Percentiles rank a stretch among this genome's conserved stretches.
Evolutionary conservation across 2,113 vertebrate species (phyloP).

Genomic region (Calidris pugnax): DNA sequence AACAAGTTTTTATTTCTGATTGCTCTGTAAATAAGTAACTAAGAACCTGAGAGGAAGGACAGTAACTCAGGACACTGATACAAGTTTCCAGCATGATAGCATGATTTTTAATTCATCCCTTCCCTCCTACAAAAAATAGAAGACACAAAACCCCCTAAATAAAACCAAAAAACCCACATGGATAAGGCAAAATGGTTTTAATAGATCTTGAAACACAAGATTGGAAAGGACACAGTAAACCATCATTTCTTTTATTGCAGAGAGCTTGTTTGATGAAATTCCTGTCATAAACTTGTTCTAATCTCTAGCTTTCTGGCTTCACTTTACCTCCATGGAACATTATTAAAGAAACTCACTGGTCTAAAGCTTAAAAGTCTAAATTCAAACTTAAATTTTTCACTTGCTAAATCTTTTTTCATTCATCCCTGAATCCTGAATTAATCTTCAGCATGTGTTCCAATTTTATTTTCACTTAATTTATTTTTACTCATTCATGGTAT

Average conservation of each 20-base stretch:
- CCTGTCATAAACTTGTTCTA: not conserved
- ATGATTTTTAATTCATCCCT: not conserved
- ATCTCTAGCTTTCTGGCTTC: not conserved
- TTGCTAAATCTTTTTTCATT: not conserved
- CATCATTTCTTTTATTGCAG: not conserved
- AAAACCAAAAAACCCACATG: not conserved
- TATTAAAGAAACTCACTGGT: not conserved
- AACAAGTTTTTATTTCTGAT: not conserved
- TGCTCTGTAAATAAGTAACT: not conserved
- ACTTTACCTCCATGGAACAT: rapidly evolving
- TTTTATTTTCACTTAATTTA: not conserved
- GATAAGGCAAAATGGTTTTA: not conserved
- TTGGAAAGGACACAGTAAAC: not conserved
- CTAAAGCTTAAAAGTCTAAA: not conserved
- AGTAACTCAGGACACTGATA: not conserved
- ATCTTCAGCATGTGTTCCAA: not conserved
- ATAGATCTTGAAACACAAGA: not conserved
- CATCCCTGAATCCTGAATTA: not conserved
- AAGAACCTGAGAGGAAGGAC: not conserved
- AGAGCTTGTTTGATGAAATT: not conserved
- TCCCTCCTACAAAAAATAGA: not conserved
- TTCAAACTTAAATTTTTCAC: not conserved
- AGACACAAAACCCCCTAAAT: not conserved
- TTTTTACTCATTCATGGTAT: not conserved
- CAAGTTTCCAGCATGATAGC: not conserved